Evolutionary conservation across 1,140 invertebrate species (phyloP).

Genomic region (Zelostemma sp.): DNA sequence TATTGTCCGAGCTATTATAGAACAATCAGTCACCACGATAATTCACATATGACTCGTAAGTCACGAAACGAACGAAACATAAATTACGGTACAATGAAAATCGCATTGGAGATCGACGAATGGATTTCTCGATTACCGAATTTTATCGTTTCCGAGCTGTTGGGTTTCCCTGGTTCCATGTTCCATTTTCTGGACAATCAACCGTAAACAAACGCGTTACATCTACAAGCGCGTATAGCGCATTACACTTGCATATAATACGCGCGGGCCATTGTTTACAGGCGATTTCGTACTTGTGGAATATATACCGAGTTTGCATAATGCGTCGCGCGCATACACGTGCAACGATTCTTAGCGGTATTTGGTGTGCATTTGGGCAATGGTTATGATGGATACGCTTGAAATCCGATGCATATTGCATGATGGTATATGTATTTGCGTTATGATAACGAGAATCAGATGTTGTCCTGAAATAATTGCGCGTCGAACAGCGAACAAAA

Average conservation of each 20-base stretch:
- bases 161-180: not conserved
- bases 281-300: constrained; percentile 46
- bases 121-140: too few species aligned
- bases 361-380: constrained; percentile 41
- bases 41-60: too few species aligned
- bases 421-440: constrained; percentile 23
- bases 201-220: constrained; percentile 44
- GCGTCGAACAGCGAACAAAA: not conserved
- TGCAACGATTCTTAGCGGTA: constrained; percentile 46
- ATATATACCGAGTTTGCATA: constrained; percentile 45
- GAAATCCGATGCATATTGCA: constrained; percentile 40
- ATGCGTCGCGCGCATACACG: constrained; percentile 41
- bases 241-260: constrained; percentile 13
- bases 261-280: constrained; percentile 42
- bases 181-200: constrained; percentile 39
- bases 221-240: not conserved
- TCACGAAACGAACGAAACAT: too few species aligned
- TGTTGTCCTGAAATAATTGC: constrained; percentile 23
- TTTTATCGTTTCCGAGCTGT: too few species aligned
- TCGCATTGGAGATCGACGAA: too few species aligned
- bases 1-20: not conserved
- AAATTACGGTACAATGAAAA: too few species aligned
- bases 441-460: constrained; percentile 28
- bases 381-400: constrained; percentile 42
- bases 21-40: not conserved